Evolutionary conservation across 2,113 vertebrate genomes (phyloP).

Genomic region (Scolopax mira): DNA sequence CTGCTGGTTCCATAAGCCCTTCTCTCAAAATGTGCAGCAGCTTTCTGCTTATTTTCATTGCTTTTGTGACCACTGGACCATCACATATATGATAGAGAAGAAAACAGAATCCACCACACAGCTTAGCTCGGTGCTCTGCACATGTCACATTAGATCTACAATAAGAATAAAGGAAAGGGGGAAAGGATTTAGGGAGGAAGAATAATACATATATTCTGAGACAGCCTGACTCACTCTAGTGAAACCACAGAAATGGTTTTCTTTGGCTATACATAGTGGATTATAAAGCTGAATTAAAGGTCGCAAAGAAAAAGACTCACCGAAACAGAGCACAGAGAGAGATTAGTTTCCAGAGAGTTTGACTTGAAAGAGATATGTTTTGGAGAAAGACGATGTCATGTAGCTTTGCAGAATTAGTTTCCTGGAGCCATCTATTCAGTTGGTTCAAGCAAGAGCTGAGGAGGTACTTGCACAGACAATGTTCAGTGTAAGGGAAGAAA

Average conservation of each 20-base stretch:
- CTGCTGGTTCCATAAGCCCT: background rate
- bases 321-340: background rate
- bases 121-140: background rate
- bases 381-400: background rate
- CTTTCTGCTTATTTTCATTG: background rate
- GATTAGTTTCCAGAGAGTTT: background rate
- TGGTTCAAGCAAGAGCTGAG: background rate
- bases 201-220: background rate
- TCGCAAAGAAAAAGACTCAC: background rate
- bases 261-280: background rate
- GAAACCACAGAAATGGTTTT: background rate
- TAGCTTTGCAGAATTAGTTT: constrained; percentile 28
- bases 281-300: constrained; percentile 5
- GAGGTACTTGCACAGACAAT: background rate
- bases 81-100: background rate
- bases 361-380: background rate
- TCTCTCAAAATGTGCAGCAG: background rate
- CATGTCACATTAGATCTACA: background rate
- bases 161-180: background rate
- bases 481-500: background rate
- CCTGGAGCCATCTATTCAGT: background rate
- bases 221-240: background rate
- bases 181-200: background rate
- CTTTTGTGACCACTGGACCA: background rate
- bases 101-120: background rate